Evolutionary conservation across 2,113 vertebrate genomes (phyloP).

Genomic region (Percina caprodes): DNA sequence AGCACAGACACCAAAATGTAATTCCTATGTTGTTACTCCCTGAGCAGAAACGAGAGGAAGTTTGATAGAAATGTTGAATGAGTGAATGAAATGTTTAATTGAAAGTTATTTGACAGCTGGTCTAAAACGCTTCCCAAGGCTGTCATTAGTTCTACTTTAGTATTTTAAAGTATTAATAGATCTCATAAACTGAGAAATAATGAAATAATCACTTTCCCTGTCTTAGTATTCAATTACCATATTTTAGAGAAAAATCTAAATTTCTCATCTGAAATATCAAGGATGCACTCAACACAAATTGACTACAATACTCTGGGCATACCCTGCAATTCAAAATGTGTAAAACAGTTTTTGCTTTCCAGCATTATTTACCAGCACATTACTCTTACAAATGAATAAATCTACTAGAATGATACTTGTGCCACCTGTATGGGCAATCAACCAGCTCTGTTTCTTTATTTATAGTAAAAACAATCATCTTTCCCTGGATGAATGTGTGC

Average conservation of each 20-base stretch:
- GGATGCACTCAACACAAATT: not conserved
- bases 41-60: not conserved
- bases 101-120: conserved; percentile 39
- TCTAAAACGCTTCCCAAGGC: not conserved
- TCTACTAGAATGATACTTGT: not conserved
- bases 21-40: not conserved
- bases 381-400: not conserved
- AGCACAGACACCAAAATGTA: not conserved
- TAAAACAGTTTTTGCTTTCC: not conserved
- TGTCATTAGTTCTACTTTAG: conserved; percentile 21
- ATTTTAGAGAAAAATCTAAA: not conserved
- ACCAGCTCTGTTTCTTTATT: not conserved
- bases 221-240: not conserved
- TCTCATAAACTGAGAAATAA: not conserved
- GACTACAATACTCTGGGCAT: not conserved
- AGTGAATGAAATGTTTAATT: conserved; percentile 12
- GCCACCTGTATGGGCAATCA: conserved; percentile 21
- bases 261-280: not conserved
- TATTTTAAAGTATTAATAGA: conserved; percentile 19
- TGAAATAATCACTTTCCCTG: not conserved
- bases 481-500: not conserved
- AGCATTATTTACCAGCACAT: not conserved
- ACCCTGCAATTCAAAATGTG: not conserved
- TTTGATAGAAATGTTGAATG: not conserved
- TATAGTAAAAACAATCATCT: not conserved